Evolutionary conservation across 2,113 vertebrate genomes (phyloP), one percentile per base, ranked within the genome.

Genomic region (Nannospalax galili): DNA sequence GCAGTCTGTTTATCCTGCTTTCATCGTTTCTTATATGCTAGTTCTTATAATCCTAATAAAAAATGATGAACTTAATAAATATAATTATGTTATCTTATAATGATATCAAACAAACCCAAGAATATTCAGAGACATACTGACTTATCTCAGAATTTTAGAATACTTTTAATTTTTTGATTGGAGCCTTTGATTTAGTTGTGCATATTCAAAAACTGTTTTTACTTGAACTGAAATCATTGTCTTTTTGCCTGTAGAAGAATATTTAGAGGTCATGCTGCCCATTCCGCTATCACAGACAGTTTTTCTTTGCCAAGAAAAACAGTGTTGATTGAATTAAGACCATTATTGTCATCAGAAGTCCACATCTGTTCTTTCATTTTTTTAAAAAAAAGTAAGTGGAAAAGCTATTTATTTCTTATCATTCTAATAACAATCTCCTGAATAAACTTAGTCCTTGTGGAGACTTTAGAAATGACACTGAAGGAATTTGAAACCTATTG

Each of bases 311-410:
- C 73, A 93, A 37, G 14, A 73, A 75, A 37, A 94, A 58, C 1
- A 69, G 35, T 64, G 45, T 70, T 93, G 62, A 88, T 48, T 91
- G 62, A 95, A 90, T 90, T 95, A 74, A 75, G 28, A 84, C 1
- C 74, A 74, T 6, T 42, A 10, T 69, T 90, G 16, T 73, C 30
- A 56, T 5, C 65, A 62, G n/a, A 4, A 80, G 6, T 58, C 20
- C 26, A 69, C 17, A 85, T 74, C 30, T 92, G 45, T 92, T 88
- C 42, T 72, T 9, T 22, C n/a, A n/a, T n/a, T 64, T 3, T 32
- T n/a, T 79, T 32, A 77, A 90, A 62, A 3, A 73, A 62, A 28
- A 26, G 56, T 81, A 73, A 30, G 56, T 42, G 6, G 6, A 74
- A 84, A 92, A 3, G 10, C 1, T 75, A 69, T 60, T 70, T 85